A percentile compares a stretch with the other conserved stretches of the same genome.
Evolutionary conservation across 23 tunicate species (phyloP).

Genomic region (Styela plicata): DNA sequence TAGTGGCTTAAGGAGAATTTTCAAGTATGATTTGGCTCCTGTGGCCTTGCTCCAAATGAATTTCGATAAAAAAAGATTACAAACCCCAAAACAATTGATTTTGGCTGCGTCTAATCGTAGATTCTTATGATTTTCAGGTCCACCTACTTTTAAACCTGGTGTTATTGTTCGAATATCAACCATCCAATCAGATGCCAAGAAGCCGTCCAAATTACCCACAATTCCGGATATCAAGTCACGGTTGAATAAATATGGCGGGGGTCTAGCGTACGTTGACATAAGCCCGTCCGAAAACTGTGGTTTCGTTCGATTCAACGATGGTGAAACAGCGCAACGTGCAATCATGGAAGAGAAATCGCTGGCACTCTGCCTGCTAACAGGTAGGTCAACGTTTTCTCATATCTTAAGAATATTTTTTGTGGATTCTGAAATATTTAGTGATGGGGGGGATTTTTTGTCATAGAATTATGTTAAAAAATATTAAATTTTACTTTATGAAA

Average conservation of each 20-base stretch:
- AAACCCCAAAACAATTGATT: background rate
- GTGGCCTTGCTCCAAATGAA: too few species aligned
- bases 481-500: background rate
- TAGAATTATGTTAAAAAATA: background rate
- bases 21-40: too few species aligned
- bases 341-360: conserved; percentile 61
- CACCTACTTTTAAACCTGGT: conserved; percentile 65
- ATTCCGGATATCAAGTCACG: conserved; percentile 27
- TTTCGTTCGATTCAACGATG: conserved; percentile 46
- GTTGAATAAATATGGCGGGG: conserved; percentile 44
- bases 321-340: conserved; percentile 71
- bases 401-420: too few species aligned
- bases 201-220: background rate
- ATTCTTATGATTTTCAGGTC: too few species aligned
- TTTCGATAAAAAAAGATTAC: background rate
- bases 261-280: conserved; percentile 71
- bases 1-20: too few species aligned
- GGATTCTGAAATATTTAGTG: too few species aligned
- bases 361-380: conserved; percentile 54
- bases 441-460: too few species aligned
- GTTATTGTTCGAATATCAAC: conserved; percentile 44
- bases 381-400: too few species aligned
- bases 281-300: conserved; percentile 31
- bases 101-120: background rate
- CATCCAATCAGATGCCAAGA: background rate